Evolutionary conservation across 2,797 vertebrate species (phyloP), one percentile per base, ranked within the genome.

Genomic region (Diglossa cyanea): DNA sequence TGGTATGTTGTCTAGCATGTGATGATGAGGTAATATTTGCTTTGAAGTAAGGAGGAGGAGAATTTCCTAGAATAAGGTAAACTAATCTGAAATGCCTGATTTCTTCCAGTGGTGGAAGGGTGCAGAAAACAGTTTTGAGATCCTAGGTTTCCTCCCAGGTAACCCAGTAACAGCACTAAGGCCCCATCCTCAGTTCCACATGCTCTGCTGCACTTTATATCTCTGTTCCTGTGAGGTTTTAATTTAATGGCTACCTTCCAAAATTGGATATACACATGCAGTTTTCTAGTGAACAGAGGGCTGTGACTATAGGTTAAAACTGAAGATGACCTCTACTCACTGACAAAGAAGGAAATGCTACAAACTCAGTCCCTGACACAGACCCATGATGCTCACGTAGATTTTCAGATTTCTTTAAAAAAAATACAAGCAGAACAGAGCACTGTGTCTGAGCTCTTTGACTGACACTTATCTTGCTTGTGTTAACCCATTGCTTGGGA

Each of bases 1-100:
- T 71, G 44, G 18, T 50, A 77, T 89, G 58, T 53, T 88, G 84
- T 93, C 84, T 78, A 39, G 72, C 92, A 94, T 86, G 95, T 94
- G 95, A 86, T 47, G 31, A 51, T 94, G 94, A 84, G 44, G 62
- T 67, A 90, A 53, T 44, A 86, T 35, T 86, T 86, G 68, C 68
- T 86, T 63, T 78, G 44, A 80, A 86, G 44, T 30, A 72, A 83
- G 0, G 14, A 72, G 20, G 21, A 91, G 35, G 18, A 80, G 13
- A 66, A 77, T 81, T 77, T 88, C 86, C 79, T 88, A 70, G 58
- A 75, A 68, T 55, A 83, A 86, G 47, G 62, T 91, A 86, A 82
- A 61, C 9, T 58, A 54, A 35, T n/a, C 39, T 72, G 72, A 90
- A 92, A 89, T 35, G 31, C 4, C 18, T 17, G 4, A 63, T 86